Percentiles rank a stretch among this genome's conserved stretches.
These are phyloP conservation scores for Nemotelus pantherinus DNA, from an alignment of 2,888 invertebrate genomes.

Conservation along the genomic window DNA sequence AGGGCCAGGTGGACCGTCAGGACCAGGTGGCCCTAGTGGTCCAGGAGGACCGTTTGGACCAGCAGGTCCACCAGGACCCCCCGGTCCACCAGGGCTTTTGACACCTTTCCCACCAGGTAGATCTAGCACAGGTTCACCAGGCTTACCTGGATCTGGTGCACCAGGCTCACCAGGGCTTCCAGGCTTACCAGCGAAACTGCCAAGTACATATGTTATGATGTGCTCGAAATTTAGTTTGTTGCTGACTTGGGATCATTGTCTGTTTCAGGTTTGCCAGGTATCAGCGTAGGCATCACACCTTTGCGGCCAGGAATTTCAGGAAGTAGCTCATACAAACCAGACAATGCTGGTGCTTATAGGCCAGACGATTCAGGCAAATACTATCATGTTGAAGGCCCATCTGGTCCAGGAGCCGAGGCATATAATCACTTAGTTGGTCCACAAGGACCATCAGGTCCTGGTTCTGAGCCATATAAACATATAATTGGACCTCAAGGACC, in stretches of 20 bases:
- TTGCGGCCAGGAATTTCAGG: constrained; percentile 32
- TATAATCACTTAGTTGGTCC: constrained; percentile 48
- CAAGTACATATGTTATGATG: not conserved
- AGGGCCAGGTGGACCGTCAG: constrained; percentile 53
- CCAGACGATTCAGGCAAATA: constrained; percentile 48
- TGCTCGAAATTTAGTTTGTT: not conserved
- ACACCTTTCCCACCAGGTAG: constrained; percentile 57
- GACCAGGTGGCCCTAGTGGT: constrained; percentile 65
- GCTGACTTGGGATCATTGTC: too few species aligned
- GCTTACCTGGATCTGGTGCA: constrained; percentile 6
- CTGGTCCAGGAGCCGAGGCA: constrained; percentile 46
- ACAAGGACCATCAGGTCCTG: constrained; percentile 59
- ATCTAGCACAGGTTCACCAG: constrained; percentile 59
- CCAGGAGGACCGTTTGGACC: constrained; percentile 57
- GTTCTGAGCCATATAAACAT: constrained; percentile 52
- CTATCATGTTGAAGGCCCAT: constrained; percentile 48
- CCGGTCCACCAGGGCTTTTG: constrained; percentile 2
- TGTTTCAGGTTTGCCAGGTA: not conserved
- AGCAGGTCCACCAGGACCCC: constrained; percentile 64
- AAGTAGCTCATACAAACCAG: constrained; percentile 35
- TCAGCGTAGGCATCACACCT: not conserved
- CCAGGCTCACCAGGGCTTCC: constrained; percentile 55
- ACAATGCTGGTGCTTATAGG: constrained; percentile 23
- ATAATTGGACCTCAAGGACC: constrained; percentile 54
- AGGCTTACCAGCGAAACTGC: constrained; percentile 20